Evolutionary conservation across 64 coral and sea anemone species (phyloP), one percentile per base, ranked within the genome.

Genomic region (Montipora sp.): DNA sequence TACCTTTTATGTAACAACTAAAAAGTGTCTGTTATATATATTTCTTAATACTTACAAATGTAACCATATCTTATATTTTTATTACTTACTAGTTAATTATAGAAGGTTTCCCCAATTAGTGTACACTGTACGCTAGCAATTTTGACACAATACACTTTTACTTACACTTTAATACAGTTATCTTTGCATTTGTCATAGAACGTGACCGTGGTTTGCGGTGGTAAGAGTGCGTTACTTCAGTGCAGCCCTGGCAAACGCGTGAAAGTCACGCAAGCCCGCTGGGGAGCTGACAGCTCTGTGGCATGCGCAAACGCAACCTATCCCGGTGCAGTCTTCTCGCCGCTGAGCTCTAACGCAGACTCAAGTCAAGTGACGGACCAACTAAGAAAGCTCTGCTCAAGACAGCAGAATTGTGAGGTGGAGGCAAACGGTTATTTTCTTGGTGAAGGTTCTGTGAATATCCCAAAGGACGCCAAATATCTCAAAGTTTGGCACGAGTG

Each of bases 401-500:
- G 60, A 43, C 75, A 77, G 47, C 93, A 78, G n/a, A 58, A 36
- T 15, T 94, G 93, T 36, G 79, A 94, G 43, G 70, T 83, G 50
- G 47, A 84, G 16, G 83, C 89, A 24, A 77, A 69, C 10, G 24
- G 46, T 6, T 18, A 57, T 49, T 90, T 83, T 3, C 85, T 94
- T 71, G 79, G 43, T 15, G 91, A 93, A 43, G 19, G 14, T 4
- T 65, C 83, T 53, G 68, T 27, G 18, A 50, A 45, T 22, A 23
- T 71, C 74, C 88, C 87, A 6, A 65, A 83, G 24, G 76, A 77
- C 16, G 74, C 88, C 12, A 94, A 85, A 19, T 90, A 94, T 15
- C 87, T 94, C 8, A 88, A 83, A 53, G 72, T 90, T 19, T 94
- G 93, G 93, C 88, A 94, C 72, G 93, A 94, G 60, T 94, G 93